Evolutionary conservation across 1,140 invertebrate genomes (phyloP), one percentile per base, ranked within the genome.

Genomic region (Agrilus planipennis): DNA sequence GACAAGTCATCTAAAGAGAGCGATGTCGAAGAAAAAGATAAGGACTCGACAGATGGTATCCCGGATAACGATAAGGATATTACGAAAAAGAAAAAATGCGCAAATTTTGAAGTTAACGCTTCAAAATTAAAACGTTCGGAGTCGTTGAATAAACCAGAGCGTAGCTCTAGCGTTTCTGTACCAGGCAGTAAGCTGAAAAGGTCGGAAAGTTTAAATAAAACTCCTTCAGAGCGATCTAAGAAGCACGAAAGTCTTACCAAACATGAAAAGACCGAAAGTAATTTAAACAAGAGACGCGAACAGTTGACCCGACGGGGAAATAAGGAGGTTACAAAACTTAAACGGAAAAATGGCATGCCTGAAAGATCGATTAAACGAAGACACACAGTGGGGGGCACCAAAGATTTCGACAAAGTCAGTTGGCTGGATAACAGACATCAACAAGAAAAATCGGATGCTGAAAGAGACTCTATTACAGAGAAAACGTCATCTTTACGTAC

Each of bases 361-460:
- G 78, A 81, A 57, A 63, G 81, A 28, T 82, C 79, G 23, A 85
- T 89, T 46, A 88, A 89, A 61, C 68, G 89, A 10, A 68, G 89
- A n/a, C 89, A 92, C 62, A 93, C 89, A 1, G 87, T 93, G 0
- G 88, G 88, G 20, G 88, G 89, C 12, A 86, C 83, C 0, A 84
- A 88, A 57, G 87, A 92, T 58, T 84, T 79, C 19, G 78, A 80
- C 51, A 78, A 81, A 49, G 67, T 79, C 34, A 70, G 62, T 35
- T 79, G 69, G 69, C 52, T 70, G 41, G 71, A 72, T 39, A 73
- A 71, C 45, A 65, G 70, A 40, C 45, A 70, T 20, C 64, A 71
- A 38, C 62, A 69, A 39, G 64, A 68, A 25, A 64, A 72, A 47
- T 54, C 67, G 51, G 51, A 71, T 46, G 66, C 68, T 49, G 58